phyloP scores from a whole-genome alignment of 2,888 invertebrate genomes.

The Labia minor region DNA sequence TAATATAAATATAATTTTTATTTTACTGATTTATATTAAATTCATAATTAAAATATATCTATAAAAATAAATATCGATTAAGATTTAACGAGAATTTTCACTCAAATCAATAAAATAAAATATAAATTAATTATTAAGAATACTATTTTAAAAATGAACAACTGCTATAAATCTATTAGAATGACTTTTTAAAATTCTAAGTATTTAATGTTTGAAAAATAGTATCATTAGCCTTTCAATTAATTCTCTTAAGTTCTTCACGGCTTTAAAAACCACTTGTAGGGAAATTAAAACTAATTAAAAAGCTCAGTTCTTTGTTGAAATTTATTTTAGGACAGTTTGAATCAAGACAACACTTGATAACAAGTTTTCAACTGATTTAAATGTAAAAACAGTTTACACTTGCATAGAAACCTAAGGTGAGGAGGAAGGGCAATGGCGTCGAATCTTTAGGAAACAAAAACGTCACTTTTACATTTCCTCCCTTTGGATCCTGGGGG shows the following conservation, averaged over 20 bases:
- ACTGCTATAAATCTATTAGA: too few species aligned
- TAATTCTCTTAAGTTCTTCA: not conserved
- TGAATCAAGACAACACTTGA: not conserved
- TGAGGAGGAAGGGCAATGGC: not conserved
- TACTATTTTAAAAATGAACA: too few species aligned
- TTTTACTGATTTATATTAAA: too few species aligned
- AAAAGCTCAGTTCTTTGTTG: not conserved
- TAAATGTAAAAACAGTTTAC: not conserved
- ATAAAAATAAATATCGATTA: too few species aligned
- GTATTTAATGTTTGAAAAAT: too few species aligned
- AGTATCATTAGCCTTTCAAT: not conserved
- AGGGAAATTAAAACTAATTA: slow-evolving; percentile 1
- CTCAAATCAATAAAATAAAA: too few species aligned
- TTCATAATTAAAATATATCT: too few species aligned
- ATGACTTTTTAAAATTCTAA: too few species aligned
- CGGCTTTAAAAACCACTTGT: not conserved
- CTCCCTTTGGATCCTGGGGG: not conserved
- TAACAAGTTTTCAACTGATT: not conserved
- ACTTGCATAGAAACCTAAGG: not conserved
- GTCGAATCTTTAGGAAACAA: not conserved
- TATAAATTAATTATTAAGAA: too few species aligned
- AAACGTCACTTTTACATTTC: not conserved
- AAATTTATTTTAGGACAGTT: not conserved
- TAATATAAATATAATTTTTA: too few species aligned
- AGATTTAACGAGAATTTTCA: too few species aligned